Base-by-base conservation (phyloP, 2,888 invertebrate genomes). In the Herminia tarsipennalis region DNA sequence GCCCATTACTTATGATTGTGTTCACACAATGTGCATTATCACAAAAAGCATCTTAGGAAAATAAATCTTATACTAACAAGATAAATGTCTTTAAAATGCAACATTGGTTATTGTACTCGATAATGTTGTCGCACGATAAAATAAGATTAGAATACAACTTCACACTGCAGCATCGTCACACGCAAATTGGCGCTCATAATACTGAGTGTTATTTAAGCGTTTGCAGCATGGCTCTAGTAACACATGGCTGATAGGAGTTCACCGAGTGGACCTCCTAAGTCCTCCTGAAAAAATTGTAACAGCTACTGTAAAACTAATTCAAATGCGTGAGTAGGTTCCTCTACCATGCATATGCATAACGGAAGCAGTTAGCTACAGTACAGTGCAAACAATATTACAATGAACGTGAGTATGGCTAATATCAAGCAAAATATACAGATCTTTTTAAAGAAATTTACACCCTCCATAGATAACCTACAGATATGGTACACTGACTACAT, bases 211-310 rank as follows among this genome's bases (percentile, higher is more conserved):
- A 73, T 70, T 60, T 56, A 68, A 75, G 77, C 67, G 56, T 72
- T n/a, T 66, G 71, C 36, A 50, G 73, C 68, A n/a, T n/a, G 48
- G 55, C 62, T 78, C 81, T 93, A 94, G 86, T 93, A 93, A 84
- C 91, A 92, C 86, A 95, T 79, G 70, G 93, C 88, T 76, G 93
- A 93, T 81, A 95, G 93, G 81, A 94, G 91, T 82, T 93, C 92
- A 86, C 94, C 94, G 81, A 94, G 91, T 58, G 94, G 92, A 76
- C 92, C 92, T 81, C 92, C 88, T 81, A 93, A 83, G 80, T 95
- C 94, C 83, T 94, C 94, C 95, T 95, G 94, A 83, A 94, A 94
- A 81, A 88, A 86, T 76, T 72, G 76, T 46, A 67, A 83, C 75
- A 81, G 69, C 85, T 85, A 86, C 83, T 81, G 78, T 83, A 81